These are phyloP conservation scores for Hypsopygia costalis DNA, from an alignment of 2,888 invertebrate species.

Conservation along the genomic window DNA sequence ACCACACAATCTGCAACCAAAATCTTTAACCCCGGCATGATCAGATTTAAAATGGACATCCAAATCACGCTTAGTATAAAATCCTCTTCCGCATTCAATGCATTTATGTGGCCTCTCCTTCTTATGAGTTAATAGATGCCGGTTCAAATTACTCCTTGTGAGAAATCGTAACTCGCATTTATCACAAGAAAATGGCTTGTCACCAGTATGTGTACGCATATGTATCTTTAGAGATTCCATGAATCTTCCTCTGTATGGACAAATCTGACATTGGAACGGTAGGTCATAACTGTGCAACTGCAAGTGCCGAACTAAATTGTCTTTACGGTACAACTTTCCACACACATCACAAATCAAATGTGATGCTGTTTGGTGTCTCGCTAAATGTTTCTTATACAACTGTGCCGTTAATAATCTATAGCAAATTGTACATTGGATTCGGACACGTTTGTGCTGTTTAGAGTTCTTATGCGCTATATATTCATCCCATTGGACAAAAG, in stretches of 20 bases:
- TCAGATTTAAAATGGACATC: slow-evolving; percentile 48
- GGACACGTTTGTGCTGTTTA: slow-evolving; percentile 29
- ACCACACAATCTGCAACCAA: slow-evolving; percentile 43
- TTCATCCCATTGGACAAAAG: slow-evolving; percentile 22
- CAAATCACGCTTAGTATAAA: slow-evolving; percentile 45
- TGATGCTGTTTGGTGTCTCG: slow-evolving; percentile 32
- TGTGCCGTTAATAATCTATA: slow-evolving; percentile 31
- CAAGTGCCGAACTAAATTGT: slow-evolving; percentile 46
- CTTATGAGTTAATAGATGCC: slow-evolving; percentile 50
- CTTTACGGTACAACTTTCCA: slow-evolving; percentile 51
- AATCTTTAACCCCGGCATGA: slow-evolving; percentile 51
- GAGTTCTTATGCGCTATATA: slow-evolving; percentile 30
- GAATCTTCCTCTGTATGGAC: slow-evolving; percentile 51
- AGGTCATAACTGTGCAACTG: slow-evolving; percentile 43
- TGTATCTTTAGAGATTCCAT: slow-evolving; percentile 50
- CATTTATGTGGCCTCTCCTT: slow-evolving; percentile 50
- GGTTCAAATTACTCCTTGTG: slow-evolving; percentile 53
- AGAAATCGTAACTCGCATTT: slow-evolving; percentile 45
- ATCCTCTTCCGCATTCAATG: slow-evolving; percentile 44
- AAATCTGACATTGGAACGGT: slow-evolving; percentile 46
- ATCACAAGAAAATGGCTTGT: slow-evolving; percentile 52
- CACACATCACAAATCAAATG: slow-evolving; percentile 53
- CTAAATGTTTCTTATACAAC: slow-evolving; percentile 37
- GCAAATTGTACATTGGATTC: slow-evolving; percentile 32
- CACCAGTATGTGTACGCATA: slow-evolving; percentile 48